Percentiles rank a stretch among this genome's conserved stretches.
Conservation (phyloP, 2,113 vertebrate genomes). For the Odobenus rosmarus region DNA sequence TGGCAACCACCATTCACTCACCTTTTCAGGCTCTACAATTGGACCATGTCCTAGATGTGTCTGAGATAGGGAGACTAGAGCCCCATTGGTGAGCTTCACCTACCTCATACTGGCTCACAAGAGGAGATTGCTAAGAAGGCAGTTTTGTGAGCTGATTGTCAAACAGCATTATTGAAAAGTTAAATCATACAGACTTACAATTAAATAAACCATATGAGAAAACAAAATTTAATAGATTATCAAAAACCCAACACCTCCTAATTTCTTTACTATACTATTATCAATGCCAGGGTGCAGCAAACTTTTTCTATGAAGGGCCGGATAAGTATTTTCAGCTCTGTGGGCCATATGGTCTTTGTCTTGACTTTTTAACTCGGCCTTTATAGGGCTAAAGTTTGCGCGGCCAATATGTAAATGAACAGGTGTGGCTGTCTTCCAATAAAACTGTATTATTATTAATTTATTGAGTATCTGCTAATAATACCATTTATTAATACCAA, state of each 20-base stretch:
- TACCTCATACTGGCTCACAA: neutral
- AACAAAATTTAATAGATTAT: neutral
- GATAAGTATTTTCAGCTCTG: neutral
- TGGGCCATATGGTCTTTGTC: neutral
- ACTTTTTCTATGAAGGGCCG: neutral
- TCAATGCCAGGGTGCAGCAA: neutral
- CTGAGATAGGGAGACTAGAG: neutral
- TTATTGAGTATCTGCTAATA: neutral
- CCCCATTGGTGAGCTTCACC: neutral
- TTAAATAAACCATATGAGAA: neutral
- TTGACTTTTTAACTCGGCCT: neutral
- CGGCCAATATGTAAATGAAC: neutral
- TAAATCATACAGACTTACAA: neutral
- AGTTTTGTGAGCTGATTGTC: neutral
- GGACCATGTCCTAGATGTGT: neutral
- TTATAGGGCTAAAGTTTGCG: neutral
- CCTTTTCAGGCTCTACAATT: neutral
- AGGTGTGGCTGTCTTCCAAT: neutral
- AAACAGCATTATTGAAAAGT: neutral
- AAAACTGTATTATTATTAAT: neutral
- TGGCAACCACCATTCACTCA: neutral
- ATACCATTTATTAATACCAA: neutral
- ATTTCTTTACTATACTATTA: neutral
- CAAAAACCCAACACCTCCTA: neutral
- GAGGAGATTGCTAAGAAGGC: neutral